phyloP scores from a whole-genome alignment of 1,140 invertebrate species.

The Drosophila quadrilineata region DNA sequence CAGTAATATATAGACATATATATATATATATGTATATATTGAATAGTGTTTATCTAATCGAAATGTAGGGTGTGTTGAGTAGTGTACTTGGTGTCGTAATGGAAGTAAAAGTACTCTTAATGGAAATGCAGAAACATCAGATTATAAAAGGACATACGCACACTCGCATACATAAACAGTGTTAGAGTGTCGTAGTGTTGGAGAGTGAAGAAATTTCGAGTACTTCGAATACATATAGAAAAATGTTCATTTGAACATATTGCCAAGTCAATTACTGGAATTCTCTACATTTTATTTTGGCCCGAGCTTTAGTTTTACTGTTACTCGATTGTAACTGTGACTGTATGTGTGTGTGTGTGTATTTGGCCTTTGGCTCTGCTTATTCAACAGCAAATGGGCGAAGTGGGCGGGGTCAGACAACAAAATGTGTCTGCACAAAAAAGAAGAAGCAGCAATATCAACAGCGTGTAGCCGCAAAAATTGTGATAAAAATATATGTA shows the following conservation, averaged over 20 bases:
- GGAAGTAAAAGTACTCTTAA: conserved; percentile 30
- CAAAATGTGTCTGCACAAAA: conserved; percentile 34
- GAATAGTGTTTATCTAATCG: neutral
- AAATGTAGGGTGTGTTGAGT: neutral
- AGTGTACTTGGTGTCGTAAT: neutral
- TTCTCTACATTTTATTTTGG: conserved; percentile 68
- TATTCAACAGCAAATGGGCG: neutral
- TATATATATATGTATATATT: too few species aligned
- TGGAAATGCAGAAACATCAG: conserved; percentile 32
- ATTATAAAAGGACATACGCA: conserved; percentile 28
- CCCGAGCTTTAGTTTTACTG: conserved; percentile 56
- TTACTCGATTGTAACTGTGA: too few species aligned
- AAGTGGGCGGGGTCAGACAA: conserved; percentile 1
- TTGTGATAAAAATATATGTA: conserved; percentile 68
- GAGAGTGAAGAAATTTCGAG: too few species aligned
- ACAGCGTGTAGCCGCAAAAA: conserved; percentile 58
- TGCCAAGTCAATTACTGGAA: conserved; percentile 73
- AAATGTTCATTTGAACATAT: conserved; percentile 51
- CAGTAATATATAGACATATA: too few species aligned
- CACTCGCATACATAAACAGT: conserved; percentile 16
- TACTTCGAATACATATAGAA: conserved; percentile 13
- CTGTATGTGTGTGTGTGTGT: too few species aligned
- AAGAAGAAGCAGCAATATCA: conserved; percentile 44
- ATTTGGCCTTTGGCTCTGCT: neutral
- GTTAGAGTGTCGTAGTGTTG: neutral